These are phyloP conservation scores for Paedocypris sp. DNA, from an alignment of 2,113 vertebrate species.

Conservation along the genomic window DNA sequence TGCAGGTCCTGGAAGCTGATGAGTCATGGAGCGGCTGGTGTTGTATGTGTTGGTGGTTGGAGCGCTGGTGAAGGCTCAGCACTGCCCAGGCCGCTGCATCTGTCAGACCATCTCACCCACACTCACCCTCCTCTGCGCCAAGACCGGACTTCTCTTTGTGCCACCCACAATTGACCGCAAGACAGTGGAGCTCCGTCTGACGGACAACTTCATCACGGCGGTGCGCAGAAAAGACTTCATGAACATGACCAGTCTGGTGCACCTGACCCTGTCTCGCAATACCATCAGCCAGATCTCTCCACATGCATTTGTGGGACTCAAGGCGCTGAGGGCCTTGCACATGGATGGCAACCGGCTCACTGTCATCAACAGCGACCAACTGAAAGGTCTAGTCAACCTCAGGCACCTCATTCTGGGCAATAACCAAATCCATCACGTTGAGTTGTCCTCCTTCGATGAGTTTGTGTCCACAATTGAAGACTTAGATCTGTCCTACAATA, in stretches of 20 bases:
- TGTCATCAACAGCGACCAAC: slow-evolving; percentile 68
- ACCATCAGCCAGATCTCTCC: slow-evolving; percentile 83
- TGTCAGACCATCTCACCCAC: slow-evolving; percentile 87
- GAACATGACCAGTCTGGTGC: slow-evolving; percentile 93
- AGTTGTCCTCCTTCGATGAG: slow-evolving; percentile 71
- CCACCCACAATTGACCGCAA: slow-evolving; percentile 81
- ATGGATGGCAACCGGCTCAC: slow-evolving; percentile 85
- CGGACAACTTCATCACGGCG: slow-evolving; percentile 88
- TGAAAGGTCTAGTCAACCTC: slow-evolving; percentile 77
- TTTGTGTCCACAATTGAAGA: slow-evolving; percentile 87
- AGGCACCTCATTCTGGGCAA: slow-evolving; percentile 87
- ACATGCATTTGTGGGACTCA: slow-evolving; percentile 74
- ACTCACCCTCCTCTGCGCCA: slow-evolving; percentile 85
- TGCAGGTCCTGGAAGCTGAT: slow-evolving; percentile 52
- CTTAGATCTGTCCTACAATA: slow-evolving; percentile 88
- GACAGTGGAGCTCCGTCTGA: slow-evolving; percentile 84
- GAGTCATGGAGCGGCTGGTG: slow-evolving; percentile 74
- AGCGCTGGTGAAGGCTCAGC: slow-evolving; percentile 64
- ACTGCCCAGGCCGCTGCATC: slow-evolving; percentile 81
- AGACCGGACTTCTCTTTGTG: slow-evolving; percentile 83
- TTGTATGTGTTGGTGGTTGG: slow-evolving; percentile 74
- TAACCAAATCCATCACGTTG: slow-evolving; percentile 83
- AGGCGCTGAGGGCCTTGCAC: slow-evolving; percentile 77
- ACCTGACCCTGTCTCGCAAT: slow-evolving; percentile 87
- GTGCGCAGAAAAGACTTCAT: slow-evolving; percentile 80